phyloP scores from a whole-genome alignment of 2,888 invertebrate species.

The Ectropis crepuscularia region DNA sequence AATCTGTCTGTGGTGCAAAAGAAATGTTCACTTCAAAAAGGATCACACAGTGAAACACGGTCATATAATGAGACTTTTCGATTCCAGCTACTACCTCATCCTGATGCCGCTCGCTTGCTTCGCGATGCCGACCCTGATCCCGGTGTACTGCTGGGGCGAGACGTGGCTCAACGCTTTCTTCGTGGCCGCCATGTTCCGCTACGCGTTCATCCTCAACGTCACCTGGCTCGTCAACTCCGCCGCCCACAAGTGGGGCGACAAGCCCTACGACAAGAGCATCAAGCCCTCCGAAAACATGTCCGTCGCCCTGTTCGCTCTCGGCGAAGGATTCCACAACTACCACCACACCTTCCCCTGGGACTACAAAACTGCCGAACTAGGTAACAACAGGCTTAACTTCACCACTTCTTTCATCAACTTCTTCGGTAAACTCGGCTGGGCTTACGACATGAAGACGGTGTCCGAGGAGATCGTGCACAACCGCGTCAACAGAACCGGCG shows the following conservation, averaged over 20 bases:
- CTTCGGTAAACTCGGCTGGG: slow-evolving; percentile 93
- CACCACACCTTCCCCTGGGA: slow-evolving; percentile 95
- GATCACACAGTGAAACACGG: background rate
- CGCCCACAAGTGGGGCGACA: slow-evolving; percentile 92
- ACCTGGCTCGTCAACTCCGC: slow-evolving; percentile 97
- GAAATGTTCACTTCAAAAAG: too few species aligned
- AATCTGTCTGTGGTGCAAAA: too few species aligned
- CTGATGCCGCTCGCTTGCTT: slow-evolving; percentile 91
- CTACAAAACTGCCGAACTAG: slow-evolving; percentile 92
- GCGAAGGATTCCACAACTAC: slow-evolving; percentile 95
- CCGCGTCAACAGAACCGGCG: slow-evolving; percentile 90
- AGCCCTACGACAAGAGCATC: slow-evolving; percentile 90
- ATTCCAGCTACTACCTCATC: slow-evolving; percentile 88
- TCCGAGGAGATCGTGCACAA: slow-evolving; percentile 88
- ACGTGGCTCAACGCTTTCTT: slow-evolving; percentile 87
- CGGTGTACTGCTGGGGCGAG: slow-evolving; percentile 92
- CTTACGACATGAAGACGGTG: slow-evolving; percentile 93
- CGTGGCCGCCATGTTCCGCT: slow-evolving; percentile 90
- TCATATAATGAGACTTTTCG: background rate
- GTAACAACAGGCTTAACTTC: slow-evolving; percentile 88
- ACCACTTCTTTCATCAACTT: slow-evolving; percentile 92
- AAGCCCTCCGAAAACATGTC: slow-evolving; percentile 89
- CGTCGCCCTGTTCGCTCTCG: slow-evolving; percentile 88
- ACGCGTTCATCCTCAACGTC: slow-evolving; percentile 91
- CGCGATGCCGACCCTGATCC: slow-evolving; percentile 89